A percentile compares a stretch with the other conserved stretches of the same genome.
Evolutionary conservation across 1,140 invertebrate genomes (phyloP).

Genomic region (Scaptomyza graminum): DNA sequence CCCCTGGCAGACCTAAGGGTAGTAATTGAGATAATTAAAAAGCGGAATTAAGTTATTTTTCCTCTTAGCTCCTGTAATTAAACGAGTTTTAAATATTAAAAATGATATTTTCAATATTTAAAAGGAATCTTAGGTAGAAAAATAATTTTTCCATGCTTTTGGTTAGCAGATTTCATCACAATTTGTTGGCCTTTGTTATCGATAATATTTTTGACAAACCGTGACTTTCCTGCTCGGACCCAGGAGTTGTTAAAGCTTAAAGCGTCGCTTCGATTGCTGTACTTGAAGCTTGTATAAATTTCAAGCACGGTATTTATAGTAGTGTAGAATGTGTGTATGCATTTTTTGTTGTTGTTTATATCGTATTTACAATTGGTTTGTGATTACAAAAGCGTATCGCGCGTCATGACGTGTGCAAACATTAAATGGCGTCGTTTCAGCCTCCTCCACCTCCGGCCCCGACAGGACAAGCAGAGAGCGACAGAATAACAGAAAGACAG

Average conservation of each 20-base stretch:
- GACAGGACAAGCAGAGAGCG: not conserved
- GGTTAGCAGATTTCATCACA: too few species aligned
- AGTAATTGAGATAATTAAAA: constrained; percentile 10
- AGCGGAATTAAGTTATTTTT: not conserved
- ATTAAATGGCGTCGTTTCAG: constrained; percentile 69
- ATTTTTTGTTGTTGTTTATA: constrained; percentile 40
- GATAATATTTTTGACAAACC: not conserved
- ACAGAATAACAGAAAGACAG: not conserved
- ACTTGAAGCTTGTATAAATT: not conserved
- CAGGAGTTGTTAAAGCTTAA: not conserved
- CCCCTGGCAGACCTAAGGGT: not conserved
- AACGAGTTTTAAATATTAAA: too few species aligned
- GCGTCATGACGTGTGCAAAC: constrained; percentile 77
- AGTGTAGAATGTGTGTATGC: not conserved
- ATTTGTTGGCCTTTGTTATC: too few species aligned
- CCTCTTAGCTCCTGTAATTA: too few species aligned
- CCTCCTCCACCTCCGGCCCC: too few species aligned
- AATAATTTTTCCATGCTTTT: too few species aligned
- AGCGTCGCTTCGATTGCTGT: not conserved
- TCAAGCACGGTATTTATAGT: constrained; percentile 25
- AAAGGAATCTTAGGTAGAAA: too few species aligned
- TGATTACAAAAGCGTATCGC: constrained; percentile 80
- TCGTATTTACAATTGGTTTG: constrained; percentile 75
- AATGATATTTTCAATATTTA: too few species aligned
- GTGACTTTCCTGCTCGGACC: not conserved